Evolutionary conservation across 92 coral and sea anemone species (phyloP), one percentile per base, ranked within the genome.

Genomic region (Porites lobata): DNA sequence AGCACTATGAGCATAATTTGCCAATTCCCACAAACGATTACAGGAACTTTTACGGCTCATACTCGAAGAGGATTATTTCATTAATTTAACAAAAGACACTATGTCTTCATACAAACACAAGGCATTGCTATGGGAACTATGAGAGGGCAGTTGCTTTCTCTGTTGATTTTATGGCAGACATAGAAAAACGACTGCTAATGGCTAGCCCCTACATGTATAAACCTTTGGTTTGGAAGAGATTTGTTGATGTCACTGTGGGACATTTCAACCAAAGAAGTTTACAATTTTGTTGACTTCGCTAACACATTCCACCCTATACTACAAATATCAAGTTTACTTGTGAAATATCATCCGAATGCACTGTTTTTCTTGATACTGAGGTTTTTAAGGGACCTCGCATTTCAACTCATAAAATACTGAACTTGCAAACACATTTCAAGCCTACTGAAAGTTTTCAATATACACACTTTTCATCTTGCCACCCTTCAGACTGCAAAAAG

Each of bases 61-160:
- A 47, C 50, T 73, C 3, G 43, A 17, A n/a, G 38, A 50, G n/a
- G 19, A 50, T 52, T 73, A 24, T 73, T 73, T 73, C 29, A 50
- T 22, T 22, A 73, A 51, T 73, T 73, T 18, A 73, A 1, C 18
- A 63, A 51, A 50, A 73, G 29, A 19, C 56, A 73, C 14, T 22
- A 22, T 22, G 24, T 22, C 24, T 50, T 51, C 61, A 6, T 17
- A 73, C 61, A 73, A 73, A 50, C 61, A 43, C 78, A 50, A 15
- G 17, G 78, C 62, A 21, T 73, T 11, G 78, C 78, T 73, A 73
- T 73, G 78, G 78, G 78, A 73, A 73, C 78, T 73, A 73, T 22
- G 24, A 73, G 20, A 19, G 21, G 64, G 78, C 63, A 18, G 63
- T 18, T 15, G 12, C 61, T 73, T 73, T 73, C 52, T 21, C 65